Evolutionary conservation across 2,888 invertebrate genomes (phyloP), one percentile per base, ranked within the genome.

Genomic region (Parnassius mnemosyne): DNA sequence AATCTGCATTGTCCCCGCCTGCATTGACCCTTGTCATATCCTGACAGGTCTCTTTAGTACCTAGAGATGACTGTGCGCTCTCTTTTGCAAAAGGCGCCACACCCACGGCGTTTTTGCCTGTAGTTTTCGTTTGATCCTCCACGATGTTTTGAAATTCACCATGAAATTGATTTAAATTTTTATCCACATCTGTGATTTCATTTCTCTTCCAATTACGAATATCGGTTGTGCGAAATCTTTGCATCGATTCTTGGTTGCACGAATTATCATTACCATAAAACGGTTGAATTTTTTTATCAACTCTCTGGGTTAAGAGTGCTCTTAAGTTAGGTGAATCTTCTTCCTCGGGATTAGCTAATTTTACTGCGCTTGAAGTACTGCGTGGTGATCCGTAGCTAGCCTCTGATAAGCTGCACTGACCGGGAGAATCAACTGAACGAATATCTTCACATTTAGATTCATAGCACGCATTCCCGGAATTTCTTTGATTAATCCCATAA

Each of bases 301-400:
- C 70, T 7, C 83, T 78, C 64, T 86, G 84, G 3, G 92, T 92
- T 61, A 94, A 80, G 57, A 94, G 76, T 0, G 94, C 93, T 68
- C 94, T 87, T 20, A 94, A 77, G 51, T 94, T 94, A 12, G 93
- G 92, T 13, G 92, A 92, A 72, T 92, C 92, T 3, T 89, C 83
- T 53, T 68, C 72, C 64, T 85, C 84, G 34, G 81, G 80, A 47
- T 81, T 78, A 3, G 76, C 68, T 58, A 87, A 70, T 69, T 88
- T 84, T 2, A 82, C 69, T 60, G 75, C 79, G 65, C 86, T 86
- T 3, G 81, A 73, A 13, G 68, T 68, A 65, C 86, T 89, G 70
- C 83, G 85, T 9, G 89, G 86, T 46, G 89, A 88, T 34, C 87
- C 87, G 54, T 87, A 90, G 63, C 77, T 85, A 9, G 83, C 79